These are phyloP conservation scores for Nycticorax nycticorax DNA, from an alignment of 2,113 vertebrate genomes.

Conservation along the genomic window DNA sequence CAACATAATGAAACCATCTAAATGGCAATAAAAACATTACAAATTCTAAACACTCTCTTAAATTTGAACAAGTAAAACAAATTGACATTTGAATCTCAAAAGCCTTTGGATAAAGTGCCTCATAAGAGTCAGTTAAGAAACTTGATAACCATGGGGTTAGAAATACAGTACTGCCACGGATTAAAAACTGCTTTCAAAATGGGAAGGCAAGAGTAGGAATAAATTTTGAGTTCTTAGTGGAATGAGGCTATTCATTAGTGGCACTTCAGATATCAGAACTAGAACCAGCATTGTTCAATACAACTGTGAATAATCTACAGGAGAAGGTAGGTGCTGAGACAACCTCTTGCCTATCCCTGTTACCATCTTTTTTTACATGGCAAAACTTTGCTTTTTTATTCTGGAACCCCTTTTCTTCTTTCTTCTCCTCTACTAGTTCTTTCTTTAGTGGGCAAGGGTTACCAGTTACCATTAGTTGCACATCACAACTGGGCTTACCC, in stretches of 20 bases:
- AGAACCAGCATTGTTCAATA: background rate
- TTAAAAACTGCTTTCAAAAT: background rate
- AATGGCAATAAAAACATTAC: background rate
- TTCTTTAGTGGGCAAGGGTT: background rate
- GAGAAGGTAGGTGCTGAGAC: background rate
- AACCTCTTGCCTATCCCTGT: background rate
- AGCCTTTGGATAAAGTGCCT: background rate
- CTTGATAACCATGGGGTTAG: background rate
- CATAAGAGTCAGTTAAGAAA: constrained; percentile 2
- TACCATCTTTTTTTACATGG: background rate
- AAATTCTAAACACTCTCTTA: background rate
- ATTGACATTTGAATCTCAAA: constrained; percentile 4
- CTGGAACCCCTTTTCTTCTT: background rate
- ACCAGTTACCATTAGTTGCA: background rate
- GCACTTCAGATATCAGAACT: background rate
- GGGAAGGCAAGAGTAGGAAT: background rate
- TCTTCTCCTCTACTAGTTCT: background rate
- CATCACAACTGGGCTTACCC: background rate
- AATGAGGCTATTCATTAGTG: background rate
- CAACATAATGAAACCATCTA: background rate
- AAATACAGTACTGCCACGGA: background rate
- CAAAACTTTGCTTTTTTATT: background rate
- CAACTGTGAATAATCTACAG: background rate
- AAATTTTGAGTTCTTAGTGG: background rate
- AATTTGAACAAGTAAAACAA: constrained; percentile 21